A percentile compares a stretch with the other conserved stretches of the same genome.
These are phyloP conservation scores for Xiphias gladius DNA, from an alignment of 2,113 vertebrate species.

Conservation along the genomic window DNA sequence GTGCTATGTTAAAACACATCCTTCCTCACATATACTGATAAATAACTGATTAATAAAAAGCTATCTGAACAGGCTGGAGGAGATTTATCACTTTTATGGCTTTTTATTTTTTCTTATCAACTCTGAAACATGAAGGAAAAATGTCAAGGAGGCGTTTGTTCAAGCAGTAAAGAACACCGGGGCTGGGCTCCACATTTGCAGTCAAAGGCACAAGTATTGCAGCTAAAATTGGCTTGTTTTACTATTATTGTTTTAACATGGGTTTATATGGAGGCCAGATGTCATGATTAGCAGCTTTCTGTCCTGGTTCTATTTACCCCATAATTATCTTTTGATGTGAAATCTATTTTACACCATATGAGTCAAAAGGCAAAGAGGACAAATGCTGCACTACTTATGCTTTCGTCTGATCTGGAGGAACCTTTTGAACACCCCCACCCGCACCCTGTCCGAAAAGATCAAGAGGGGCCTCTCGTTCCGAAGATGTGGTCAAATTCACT, in stretches of 20 bases:
- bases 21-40: conserved; percentile 26
- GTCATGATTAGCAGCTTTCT: conserved; percentile 78
- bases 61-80: conserved; percentile 19
- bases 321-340: conserved; percentile 77
- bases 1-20: conserved; percentile 34
- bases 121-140: conserved; percentile 56
- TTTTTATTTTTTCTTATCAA: conserved; percentile 54
- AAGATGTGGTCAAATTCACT: conserved; percentile 87
- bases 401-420: conserved; percentile 52
- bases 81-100: conserved; percentile 59
- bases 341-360: conserved; percentile 74
- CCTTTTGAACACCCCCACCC: background rate
- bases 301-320: conserved; percentile 72
- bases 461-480: conserved; percentile 53
- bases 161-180: conserved; percentile 32
- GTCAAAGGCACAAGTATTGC: conserved; percentile 65
- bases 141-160: conserved; percentile 51
- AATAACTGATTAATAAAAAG: conserved; percentile 25
- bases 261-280: conserved; percentile 76
- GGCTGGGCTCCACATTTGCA: conserved; percentile 67
- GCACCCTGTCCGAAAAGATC: conserved; percentile 54
- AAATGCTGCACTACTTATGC: conserved; percentile 65
- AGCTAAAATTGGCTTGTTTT: conserved; percentile 74
- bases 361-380: conserved; percentile 64
- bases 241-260: conserved; percentile 78